Base-by-base conservation (phyloP, 2,113 vertebrate genomes). In the Hippopotamus amphibius region DNA sequence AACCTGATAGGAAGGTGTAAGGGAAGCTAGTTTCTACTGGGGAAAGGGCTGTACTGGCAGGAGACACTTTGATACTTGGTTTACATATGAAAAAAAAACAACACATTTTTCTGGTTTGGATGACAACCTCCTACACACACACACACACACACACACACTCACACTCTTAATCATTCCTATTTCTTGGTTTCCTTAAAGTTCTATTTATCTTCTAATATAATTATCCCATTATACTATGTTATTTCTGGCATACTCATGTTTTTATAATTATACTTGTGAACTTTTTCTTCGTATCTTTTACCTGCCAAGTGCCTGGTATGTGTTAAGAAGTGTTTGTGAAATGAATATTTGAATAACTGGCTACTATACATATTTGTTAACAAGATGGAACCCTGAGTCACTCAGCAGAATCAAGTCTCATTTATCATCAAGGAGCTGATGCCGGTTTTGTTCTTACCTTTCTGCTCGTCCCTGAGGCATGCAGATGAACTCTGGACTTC, bases 251-350 rank as follows among this genome's bases (percentile, higher is more conserved):
- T 28, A 46, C 13, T 66, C 8, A 1, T 68, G 37, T 87, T 80
- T 66, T 91, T 81, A 74, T 90, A 90, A 94, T 74, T 37, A 33
- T 13, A 53, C 50, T 41, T 93, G 50, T 41, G 11, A 90, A 80
- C 3, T 72, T 95, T 85, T 80, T 74, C 76, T 90, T 93, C 88
- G n/a, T 53, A 69, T 65, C 37, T 93, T 86, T 97, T 53, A 46
- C 7, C 13, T 79, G 22, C 85, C n/a, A 65, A 81, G 24, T 81
- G 28, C 33, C 26, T 76, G 30, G 30, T 11, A 28, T n/a, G 26
- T 79, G 28, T 50, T 88, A 84, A 50, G 37, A 92, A 87, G 26
- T 72, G 28, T 74, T 50, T 77, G 30, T 68, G 83, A 30, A 74
- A 69, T 74, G 37, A 90, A 79, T 92, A 41, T 55, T 79, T 82